Evolutionary conservation across 2,797 vertebrate species (phyloP), one percentile per base, ranked within the genome.

Genomic region (Notolepis coatsorum): DNA sequence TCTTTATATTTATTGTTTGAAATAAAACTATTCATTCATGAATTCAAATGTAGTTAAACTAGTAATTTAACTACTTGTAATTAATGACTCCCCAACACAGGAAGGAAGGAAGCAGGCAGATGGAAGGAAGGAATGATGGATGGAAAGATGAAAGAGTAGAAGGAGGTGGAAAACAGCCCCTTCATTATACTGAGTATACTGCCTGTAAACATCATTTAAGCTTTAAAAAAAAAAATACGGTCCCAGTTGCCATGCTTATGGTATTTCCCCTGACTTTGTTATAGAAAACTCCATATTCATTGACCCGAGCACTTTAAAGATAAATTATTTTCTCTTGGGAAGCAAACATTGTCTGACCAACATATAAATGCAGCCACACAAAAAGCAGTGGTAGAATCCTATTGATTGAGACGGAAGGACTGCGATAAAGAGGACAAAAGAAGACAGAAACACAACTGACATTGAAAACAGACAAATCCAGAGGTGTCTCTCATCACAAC

Each of bases 401-500:
- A 81, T 75, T 21, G 79, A 82, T 64, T 24, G 59, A 2, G 17
- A 51, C 28, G 63, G 25, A 17, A 13, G 33, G 8, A 15, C 5
- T 35, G 54, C 35, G 10, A 4, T 62, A 65, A 58, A 67, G 25
- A 2, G n/a, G 31, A 64, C 64, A 60, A 74, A 66, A 65, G 77
- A 31, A 61, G 8, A 12, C 3, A 5, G 64, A 48, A 65, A 74
- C 61, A 75, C n/a, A 72, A 68, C 55, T 48, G 74, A 80, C 69
- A 65, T 55, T 65, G 77, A 66, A 59, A 69, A 33, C 37, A 47
- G 35, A 62, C 50, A 61, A 82, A 79, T 73, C 75, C 35, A 55
- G 65, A 52, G 28, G 46, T 24, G 52, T 61, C 71, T 68, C 73
- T 72, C 66, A 80, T 74, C 71, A 56, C 60, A 71, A 78, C 77